phyloP scores from a whole-genome alignment of 2,113 vertebrate species.

The Engystomops pustulosus region DNA sequence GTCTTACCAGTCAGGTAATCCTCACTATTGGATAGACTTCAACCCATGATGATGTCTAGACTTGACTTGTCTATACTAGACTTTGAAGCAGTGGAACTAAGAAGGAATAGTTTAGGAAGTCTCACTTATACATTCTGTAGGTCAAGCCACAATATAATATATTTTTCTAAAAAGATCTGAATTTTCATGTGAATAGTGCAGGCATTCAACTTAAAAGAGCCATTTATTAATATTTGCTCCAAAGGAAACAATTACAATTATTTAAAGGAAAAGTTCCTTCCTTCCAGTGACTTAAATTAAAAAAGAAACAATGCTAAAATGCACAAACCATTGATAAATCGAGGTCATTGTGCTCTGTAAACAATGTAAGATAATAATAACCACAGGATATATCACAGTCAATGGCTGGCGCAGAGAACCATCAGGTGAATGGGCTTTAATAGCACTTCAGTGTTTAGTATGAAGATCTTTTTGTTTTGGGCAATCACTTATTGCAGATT shows the following conservation, averaged over 20 bases:
- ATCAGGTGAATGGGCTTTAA: constrained; percentile 46
- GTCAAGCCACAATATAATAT: not conserved
- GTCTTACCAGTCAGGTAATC: too few relatives aligned
- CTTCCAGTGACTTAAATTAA: not conserved
- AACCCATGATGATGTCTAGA: not conserved
- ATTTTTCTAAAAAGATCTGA: not conserved
- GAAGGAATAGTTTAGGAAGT: not conserved
- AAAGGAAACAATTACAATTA: not conserved
- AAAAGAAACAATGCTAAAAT: not conserved
- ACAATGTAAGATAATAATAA: constrained; percentile 39
- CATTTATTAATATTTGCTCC: not conserved
- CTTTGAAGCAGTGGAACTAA: not conserved
- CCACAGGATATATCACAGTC: constrained; percentile 26
- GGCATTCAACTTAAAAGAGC: not conserved
- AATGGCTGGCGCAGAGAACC: constrained; percentile 2
- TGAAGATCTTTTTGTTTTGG: constrained; percentile 43
- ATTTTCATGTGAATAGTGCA: not conserved
- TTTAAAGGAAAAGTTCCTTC: not conserved
- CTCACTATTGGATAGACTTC: not conserved
- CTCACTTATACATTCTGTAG: not conserved
- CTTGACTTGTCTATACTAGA: too few relatives aligned
- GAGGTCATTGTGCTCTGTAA: constrained; percentile 29
- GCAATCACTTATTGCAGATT: constrained; percentile 53
- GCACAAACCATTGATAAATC: constrained; percentile 36
- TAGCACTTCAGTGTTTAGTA: constrained; percentile 44